phyloP scores from a whole-genome alignment of 1,140 invertebrate genomes.

The Ceratosolen fusciceps region DNA sequence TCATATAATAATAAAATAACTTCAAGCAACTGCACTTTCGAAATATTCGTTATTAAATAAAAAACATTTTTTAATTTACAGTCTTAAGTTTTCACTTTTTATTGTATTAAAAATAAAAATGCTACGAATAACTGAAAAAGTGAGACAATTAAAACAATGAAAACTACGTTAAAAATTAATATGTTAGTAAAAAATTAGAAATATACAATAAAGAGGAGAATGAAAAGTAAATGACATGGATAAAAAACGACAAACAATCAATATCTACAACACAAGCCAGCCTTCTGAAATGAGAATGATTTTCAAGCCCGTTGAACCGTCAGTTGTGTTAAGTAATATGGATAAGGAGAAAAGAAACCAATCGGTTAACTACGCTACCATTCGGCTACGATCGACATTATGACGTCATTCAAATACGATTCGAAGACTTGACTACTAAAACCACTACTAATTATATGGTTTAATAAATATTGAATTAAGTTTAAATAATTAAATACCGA shows the following conservation, averaged over 20 bases:
- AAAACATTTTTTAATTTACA: not conserved
- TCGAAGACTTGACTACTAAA: not conserved
- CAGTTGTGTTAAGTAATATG: not conserved
- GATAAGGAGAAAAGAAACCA: constrained; percentile 13
- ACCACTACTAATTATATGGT: not conserved
- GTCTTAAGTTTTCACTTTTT: constrained; percentile 9
- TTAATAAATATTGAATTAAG: not conserved
- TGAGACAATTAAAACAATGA: not conserved
- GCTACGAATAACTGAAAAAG: not conserved
- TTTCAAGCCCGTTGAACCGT: not conserved
- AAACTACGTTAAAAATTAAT: not conserved
- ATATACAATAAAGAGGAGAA: not conserved
- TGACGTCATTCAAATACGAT: constrained; percentile 31
- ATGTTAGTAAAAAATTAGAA: not conserved
- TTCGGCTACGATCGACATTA: constrained; percentile 15
- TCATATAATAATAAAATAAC: constrained; percentile 22
- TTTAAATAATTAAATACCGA: not conserved
- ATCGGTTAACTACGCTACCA: constrained; percentile 15
- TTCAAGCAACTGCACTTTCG: not conserved
- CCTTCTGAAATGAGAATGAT: constrained; percentile 24
- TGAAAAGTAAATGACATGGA: constrained; percentile 5
- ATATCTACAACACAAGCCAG: constrained; percentile 14
- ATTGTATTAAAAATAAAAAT: not conserved
- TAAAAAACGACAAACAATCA: not conserved
- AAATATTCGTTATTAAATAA: not conserved